These are phyloP conservation scores for Chlamydotis undulata DNA, from an alignment of 2,113 vertebrate species.

Conservation along the genomic window DNA sequence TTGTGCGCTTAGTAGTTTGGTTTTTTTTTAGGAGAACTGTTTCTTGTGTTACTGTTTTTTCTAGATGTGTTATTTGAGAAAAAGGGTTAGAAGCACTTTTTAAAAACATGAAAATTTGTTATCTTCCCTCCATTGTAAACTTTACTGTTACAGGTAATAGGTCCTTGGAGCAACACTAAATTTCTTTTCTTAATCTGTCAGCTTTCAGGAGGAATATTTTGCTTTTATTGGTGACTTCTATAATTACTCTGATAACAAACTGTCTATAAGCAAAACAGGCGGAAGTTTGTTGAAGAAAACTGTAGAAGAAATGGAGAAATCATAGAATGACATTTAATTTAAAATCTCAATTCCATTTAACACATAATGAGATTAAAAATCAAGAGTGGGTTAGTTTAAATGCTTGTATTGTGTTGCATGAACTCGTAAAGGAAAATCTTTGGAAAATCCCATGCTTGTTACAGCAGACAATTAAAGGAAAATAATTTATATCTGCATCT, in stretches of 20 bases:
- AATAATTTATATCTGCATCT: not conserved
- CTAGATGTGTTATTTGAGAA: not conserved
- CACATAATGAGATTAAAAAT: not conserved
- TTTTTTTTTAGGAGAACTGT: not conserved
- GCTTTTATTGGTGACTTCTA: not conserved
- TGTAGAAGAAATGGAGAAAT: not conserved
- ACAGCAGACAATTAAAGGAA: not conserved
- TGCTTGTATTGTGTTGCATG: not conserved
- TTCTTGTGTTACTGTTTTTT: not conserved
- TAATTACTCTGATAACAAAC: not conserved
- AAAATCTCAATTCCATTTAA: not conserved
- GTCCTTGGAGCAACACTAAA: not conserved
- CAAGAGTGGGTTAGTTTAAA: not conserved
- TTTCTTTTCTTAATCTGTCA: not conserved
- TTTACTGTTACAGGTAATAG: not conserved
- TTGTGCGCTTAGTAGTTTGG: not conserved
- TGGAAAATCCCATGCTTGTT: not conserved
- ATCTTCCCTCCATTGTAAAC: not conserved
- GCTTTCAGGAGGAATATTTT: not conserved
- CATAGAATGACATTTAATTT: not conserved
- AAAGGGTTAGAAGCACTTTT: not conserved
- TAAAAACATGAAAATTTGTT: not conserved
- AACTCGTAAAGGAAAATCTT: not conserved
- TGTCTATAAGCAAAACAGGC: not conserved
- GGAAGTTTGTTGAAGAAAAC: not conserved